Percentiles rank a stretch among this genome's conserved stretches.
Conservation (phyloP, 2,797 vertebrate genomes). For the Crenuchus spilurus region DNA sequence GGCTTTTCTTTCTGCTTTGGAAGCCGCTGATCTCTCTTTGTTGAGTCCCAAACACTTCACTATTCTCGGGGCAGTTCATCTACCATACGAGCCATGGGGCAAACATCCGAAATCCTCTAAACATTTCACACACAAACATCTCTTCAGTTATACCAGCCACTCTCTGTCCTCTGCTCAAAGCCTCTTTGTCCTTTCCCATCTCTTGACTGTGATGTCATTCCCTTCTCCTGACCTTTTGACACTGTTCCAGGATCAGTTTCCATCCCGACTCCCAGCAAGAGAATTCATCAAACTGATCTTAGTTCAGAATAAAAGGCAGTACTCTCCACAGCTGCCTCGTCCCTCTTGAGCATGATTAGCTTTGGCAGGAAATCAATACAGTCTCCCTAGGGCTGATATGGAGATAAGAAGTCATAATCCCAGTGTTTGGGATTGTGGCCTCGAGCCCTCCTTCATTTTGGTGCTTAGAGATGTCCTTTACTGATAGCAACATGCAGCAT, state of each 20-base stretch:
- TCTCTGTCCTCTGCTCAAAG: conserved; percentile 12
- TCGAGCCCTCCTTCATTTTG: conserved; percentile 73
- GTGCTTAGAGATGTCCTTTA: conserved; percentile 78
- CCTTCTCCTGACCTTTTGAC: conserved; percentile 48
- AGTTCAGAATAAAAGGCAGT: conserved; percentile 52
- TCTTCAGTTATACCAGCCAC: conserved; percentile 16
- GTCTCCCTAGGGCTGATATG: conserved; percentile 85
- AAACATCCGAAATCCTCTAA: conserved; percentile 20
- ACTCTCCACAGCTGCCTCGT: conserved; percentile 59
- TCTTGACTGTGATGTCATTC: conserved; percentile 68
- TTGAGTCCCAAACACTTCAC: no score
- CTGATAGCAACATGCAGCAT: conserved; percentile 62
- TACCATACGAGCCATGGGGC: conserved; percentile 8
- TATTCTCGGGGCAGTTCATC: not conserved
- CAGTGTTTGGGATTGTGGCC: conserved; percentile 78
- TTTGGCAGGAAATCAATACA: conserved; percentile 95
- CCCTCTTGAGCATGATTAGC: conserved; percentile 83
- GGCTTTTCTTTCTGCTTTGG: no score
- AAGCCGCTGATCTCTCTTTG: not conserved
- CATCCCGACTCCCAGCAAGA: conserved; percentile 9
- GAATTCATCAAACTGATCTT: conserved; percentile 53
- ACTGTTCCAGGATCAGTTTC: conserved; percentile 20
- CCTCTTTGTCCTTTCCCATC: conserved; percentile 35
- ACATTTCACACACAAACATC: conserved; percentile 40
- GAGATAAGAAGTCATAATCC: conserved; percentile 85